A percentile compares a stretch with the other conserved stretches of the same genome.
Conservation (phyloP, 2,888 invertebrate genomes). For the Cephus nigrinus region DNA sequence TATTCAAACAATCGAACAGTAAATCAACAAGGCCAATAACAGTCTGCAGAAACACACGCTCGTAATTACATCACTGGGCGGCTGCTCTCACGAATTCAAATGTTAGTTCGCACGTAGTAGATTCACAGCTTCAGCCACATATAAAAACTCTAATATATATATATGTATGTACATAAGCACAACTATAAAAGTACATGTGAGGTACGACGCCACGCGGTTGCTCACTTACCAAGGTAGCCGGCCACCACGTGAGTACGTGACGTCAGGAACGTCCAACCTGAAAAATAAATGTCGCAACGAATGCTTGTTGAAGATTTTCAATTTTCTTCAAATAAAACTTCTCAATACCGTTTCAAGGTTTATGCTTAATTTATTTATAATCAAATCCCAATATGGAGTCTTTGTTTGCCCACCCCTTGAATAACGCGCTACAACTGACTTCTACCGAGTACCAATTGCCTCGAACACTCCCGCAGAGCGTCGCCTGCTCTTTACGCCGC, state of each 20-base stretch:
- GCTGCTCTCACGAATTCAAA: not conserved
- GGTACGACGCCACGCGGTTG: conserved; percentile 1
- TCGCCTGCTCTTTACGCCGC: not conserved
- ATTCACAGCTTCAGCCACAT: not conserved
- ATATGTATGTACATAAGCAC: not conserved
- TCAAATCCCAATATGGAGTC: not conserved
- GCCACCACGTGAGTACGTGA: conserved; percentile 23
- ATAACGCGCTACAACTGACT: not conserved
- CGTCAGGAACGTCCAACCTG: conserved; percentile 14
- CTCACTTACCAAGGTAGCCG: conserved; percentile 20
- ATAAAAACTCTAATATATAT: not conserved
- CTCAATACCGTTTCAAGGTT: not conserved
- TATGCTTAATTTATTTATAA: not conserved
- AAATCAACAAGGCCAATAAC: not conserved
- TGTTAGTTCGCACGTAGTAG: conserved; percentile 11
- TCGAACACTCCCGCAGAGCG: not conserved
- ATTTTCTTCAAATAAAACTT: not conserved
- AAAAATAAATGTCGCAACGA: not conserved
- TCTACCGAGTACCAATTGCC: not conserved
- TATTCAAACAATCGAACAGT: not conserved
- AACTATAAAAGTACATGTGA: conserved; percentile 3
- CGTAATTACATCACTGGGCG: not conserved
- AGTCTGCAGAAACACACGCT: not conserved
- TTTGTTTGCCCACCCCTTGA: not conserved
- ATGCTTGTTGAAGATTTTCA: not conserved